Conservation (phyloP, 2,888 invertebrate species). For the Drosophila crucigera region DNA sequence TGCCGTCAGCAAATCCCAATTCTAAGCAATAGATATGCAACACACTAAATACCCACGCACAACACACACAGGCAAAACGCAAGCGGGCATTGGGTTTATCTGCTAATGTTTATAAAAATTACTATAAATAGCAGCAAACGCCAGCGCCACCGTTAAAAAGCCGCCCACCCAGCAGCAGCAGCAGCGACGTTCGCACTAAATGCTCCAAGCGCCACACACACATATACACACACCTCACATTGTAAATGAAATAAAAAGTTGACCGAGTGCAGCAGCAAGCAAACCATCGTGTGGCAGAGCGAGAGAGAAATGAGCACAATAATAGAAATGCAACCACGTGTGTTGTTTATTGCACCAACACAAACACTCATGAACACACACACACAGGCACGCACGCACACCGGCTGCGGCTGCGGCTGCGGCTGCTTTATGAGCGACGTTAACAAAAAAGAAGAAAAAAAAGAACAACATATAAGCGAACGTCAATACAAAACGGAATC, state of each 20-base stretch:
- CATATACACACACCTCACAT: slow-evolving; percentile 14
- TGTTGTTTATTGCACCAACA: slow-evolving; percentile 66
- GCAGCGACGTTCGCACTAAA: slow-evolving; percentile 25
- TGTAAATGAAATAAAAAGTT: slow-evolving; percentile 20
- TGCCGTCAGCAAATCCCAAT: slow-evolving; percentile 60
- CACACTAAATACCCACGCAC: slow-evolving; percentile 40
- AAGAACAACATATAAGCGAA: slow-evolving; percentile 57
- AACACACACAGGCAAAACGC: background rate
- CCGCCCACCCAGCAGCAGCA: slow-evolving; percentile 52
- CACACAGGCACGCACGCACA: slow-evolving; percentile 30
- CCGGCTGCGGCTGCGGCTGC: slow-evolving; percentile 33
- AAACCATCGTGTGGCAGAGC: slow-evolving; percentile 15
- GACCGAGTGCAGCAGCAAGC: slow-evolving; percentile 27
- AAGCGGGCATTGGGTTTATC: slow-evolving; percentile 65
- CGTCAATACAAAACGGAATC: slow-evolving; percentile 73
- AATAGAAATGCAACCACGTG: slow-evolving; percentile 77
- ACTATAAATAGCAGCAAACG: slow-evolving; percentile 71
- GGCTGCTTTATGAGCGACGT: slow-evolving; percentile 34
- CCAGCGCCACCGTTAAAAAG: slow-evolving; percentile 57
- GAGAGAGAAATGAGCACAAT: slow-evolving; percentile 30
- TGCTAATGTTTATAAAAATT: slow-evolving; percentile 72
- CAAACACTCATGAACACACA: slow-evolving; percentile 8
- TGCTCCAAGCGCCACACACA: slow-evolving; percentile 45
- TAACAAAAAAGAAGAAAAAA: slow-evolving; percentile 20
- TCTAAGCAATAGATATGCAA: slow-evolving; percentile 44